Evolutionary conservation across 1,140 invertebrate species (phyloP), one percentile per base, ranked within the genome.

Genomic region (Aphelinus atriplicis): DNA sequence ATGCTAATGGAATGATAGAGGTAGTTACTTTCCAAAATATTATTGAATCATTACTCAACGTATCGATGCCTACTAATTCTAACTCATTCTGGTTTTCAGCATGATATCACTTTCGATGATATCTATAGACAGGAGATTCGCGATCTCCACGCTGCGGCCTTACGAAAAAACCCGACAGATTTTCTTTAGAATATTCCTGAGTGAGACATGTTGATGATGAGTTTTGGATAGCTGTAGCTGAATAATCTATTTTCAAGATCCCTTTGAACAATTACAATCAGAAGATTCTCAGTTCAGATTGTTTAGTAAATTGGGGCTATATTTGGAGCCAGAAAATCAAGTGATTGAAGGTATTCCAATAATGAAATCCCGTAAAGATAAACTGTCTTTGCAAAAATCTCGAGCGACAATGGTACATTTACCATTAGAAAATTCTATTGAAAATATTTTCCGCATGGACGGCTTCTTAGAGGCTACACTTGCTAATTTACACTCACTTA

Each of bases 391-490:
- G 5, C 10, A 42, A 50, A 10, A 48, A 48, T 65, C 67, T 55
- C 3, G 48, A 62, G 7, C 60, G 48, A 60, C 65, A 67, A 47
- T 76, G 3, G 55, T 68, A 26, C 57, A 69, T 56, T 58, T 76
- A 26, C 56, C 62, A 45, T 43, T 76, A 9, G 63, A 68, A 76
- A 3, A 68, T 42, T 72, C 69, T 0, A 48, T 76, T 42, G 45
- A 7, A 50, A 72, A 42, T 9, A 62, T 76, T 42, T 72, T 76
- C 55, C 56, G 68, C 60, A 69, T 63, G 5, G 43, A 72, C 26
- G 69, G 70, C 46, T 61, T 76, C n/a, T 61, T 72, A 48, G 45
- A 68, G 42, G 69, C 56, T 53, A 48, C 48, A 3, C 50, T 71
- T 47, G 58, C 68, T 7, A 58, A 76, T 50, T 71, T 71, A 51